phyloP scores from a whole-genome alignment of 2,113 vertebrate genomes.

The Limnothrissa miodon region DNA sequence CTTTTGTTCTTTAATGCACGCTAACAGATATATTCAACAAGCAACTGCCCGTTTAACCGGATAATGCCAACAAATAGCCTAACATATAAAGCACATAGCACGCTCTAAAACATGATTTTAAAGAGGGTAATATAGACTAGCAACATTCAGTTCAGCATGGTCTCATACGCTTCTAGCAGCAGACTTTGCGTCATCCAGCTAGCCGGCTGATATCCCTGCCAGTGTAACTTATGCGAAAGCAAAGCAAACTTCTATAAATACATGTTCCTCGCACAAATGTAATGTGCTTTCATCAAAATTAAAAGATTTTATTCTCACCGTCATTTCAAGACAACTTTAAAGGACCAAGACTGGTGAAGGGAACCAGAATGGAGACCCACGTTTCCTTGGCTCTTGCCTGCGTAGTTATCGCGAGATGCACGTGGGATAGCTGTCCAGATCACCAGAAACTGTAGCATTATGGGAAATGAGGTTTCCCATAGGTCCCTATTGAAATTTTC shows the following conservation, averaged over 20 bases:
- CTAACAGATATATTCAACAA: background rate
- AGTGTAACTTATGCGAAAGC: background rate
- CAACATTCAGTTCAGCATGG: background rate
- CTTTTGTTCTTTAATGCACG: background rate
- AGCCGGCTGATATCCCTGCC: background rate
- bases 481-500: too few species aligned
- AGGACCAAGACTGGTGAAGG: background rate
- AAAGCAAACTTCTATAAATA: background rate
- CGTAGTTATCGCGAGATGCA: constrained; percentile 12
- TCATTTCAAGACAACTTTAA: constrained; percentile 56
- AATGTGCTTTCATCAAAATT: background rate
- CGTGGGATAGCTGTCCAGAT: background rate
- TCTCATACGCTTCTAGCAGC: background rate
- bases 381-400: background rate
- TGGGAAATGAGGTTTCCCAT: constrained; percentile 52
- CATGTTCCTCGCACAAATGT: background rate
- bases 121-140: background rate
- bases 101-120: background rate
- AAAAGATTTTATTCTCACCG: constrained; percentile 50
- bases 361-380: constrained; percentile 26
- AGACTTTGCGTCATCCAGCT: background rate
- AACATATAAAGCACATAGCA: background rate
- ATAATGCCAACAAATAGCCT: background rate
- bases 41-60: background rate
- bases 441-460: background rate